Percentiles rank a stretch among this genome's conserved stretches.
Evolutionary conservation across 2,113 vertebrate species (phyloP).

Genomic region (Saccopteryx leptura): DNA sequence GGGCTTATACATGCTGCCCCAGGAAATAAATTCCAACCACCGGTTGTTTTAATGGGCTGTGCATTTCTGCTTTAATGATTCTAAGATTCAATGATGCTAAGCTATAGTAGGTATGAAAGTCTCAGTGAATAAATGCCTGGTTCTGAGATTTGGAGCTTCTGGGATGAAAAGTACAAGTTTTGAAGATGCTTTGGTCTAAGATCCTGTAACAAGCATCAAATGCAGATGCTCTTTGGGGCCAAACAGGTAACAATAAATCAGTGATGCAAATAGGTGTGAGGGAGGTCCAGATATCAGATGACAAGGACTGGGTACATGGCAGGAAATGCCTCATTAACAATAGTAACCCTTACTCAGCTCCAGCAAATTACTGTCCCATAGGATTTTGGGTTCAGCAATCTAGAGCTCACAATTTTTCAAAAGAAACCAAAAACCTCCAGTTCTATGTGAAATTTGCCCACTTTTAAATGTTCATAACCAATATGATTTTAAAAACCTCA

Average conservation of each 20-base stretch:
- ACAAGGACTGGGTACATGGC: background rate
- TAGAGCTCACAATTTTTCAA: background rate
- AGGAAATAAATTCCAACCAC: background rate
- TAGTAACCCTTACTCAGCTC: background rate
- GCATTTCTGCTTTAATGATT: background rate
- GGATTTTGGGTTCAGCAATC: background rate
- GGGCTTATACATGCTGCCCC: background rate
- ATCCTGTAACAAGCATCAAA: background rate
- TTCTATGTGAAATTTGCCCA: conserved; percentile 16
- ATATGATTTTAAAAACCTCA: background rate
- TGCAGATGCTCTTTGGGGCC: background rate
- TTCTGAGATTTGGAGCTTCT: background rate
- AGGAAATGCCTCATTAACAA: background rate
- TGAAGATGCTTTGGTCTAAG: background rate
- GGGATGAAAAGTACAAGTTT: background rate
- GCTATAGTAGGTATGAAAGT: background rate
- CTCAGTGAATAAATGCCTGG: background rate
- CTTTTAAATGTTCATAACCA: background rate
- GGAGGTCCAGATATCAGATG: background rate
- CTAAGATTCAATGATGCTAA: background rate
- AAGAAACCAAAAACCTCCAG: background rate
- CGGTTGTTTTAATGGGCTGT: background rate
- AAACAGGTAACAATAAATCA: background rate
- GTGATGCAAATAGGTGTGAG: background rate
- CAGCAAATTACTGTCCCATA: background rate